Evolutionary conservation across 1,140 invertebrate genomes (phyloP), one percentile per base, ranked within the genome.

Genomic region (Bombus balteatus): DNA sequence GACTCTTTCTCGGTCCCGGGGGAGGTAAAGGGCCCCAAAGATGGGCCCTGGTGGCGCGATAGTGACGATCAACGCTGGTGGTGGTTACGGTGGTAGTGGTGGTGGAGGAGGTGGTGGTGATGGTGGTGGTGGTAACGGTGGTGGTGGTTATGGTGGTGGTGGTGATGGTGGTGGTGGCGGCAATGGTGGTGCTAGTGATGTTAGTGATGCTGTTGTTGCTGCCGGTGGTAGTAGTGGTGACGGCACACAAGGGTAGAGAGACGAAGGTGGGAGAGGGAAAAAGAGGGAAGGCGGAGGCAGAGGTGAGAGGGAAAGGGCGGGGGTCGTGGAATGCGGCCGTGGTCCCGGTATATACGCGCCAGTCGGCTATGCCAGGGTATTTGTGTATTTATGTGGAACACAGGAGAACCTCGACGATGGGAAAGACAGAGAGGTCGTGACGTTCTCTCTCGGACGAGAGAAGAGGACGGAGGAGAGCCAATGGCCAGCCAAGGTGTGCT

Each of bases 371-470:
- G 92, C 91, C 86, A 90, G 91, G 88, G 93, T 94, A 94, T 94
- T 94, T 94, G 93, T 95, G 94, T 95, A 94, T 94, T 94, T 94
- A 95, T 94, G 93, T 94, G 94, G 92, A 95, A 95, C 94, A 94
- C 90, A 85, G 88, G 89, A 91, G 89, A 90, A 90, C 87, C 84
- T 68, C 71, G 89, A 32, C 68, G 78, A 85, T 59, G 81, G 72
- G 68, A 81, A 85, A 41, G 78, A 81, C 39, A 47, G 41, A 83
- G 82, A 80, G 70, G 37, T 18, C 41, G 28, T 28, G 72, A 39
- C 43, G 39, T 65, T 89, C 66, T 28, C 43, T 37, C 39, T 81
- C 83, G 79, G 80, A 81, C 83, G 88, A 87, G 43, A 32, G 53
- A 91, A 79, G 41, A 86, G 53, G 88, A 87, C 70, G 57, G 82